A percentile compares a stretch with the other conserved stretches of the same genome.
phyloP scores from a whole-genome alignment of 2,797 vertebrate genomes.

The Chloroceryle amazona region DNA sequence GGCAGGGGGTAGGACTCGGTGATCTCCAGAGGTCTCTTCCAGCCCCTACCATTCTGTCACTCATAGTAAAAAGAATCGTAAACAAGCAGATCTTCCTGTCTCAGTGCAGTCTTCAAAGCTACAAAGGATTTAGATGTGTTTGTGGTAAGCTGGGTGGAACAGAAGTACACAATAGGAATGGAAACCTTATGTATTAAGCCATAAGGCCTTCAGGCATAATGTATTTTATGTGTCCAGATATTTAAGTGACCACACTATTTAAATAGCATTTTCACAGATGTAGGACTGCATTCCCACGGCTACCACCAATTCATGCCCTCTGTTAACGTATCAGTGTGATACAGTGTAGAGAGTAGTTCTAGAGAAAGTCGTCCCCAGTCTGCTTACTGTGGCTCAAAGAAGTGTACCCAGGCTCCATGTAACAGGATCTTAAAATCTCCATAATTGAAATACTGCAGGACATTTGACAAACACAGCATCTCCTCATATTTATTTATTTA shows the following conservation, averaged over 20 bases:
- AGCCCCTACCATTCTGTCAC: no score
- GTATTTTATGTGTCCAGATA: background rate
- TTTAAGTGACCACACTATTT: background rate
- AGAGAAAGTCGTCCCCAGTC: background rate
- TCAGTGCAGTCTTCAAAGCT: background rate
- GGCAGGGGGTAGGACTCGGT: no score
- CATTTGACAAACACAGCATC: background rate
- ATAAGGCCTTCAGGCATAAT: background rate
- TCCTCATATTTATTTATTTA: background rate
- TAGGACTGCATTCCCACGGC: background rate
- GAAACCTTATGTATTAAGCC: background rate
- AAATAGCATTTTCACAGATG: background rate
- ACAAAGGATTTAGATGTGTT: background rate
- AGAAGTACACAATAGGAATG: background rate
- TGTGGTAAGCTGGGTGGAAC: background rate
- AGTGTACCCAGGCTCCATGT: rapidly evolving
- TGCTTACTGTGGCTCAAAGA: background rate
- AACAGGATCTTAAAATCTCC: background rate
- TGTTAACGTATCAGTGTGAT: background rate
- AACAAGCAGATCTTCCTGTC: background rate
- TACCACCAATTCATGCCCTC: background rate
- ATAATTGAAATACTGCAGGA: background rate
- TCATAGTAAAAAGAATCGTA: background rate
- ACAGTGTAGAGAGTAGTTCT: background rate
- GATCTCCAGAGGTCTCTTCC: no score